Conservation (phyloP, 2,113 vertebrate species). For the Oxyura jamaicensis region DNA sequence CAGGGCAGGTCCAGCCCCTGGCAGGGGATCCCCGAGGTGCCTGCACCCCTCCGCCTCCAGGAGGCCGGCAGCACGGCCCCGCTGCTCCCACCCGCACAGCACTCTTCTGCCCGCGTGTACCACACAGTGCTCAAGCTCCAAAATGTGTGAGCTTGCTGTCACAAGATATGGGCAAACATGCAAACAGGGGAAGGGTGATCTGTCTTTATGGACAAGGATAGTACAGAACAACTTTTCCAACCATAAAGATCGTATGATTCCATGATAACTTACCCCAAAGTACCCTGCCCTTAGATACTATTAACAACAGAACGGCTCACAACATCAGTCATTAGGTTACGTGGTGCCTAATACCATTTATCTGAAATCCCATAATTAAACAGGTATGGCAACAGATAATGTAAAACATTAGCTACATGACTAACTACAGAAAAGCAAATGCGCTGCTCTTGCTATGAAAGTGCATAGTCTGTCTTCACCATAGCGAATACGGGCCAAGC, state of each 20-base stretch:
- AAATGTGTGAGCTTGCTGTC: not conserved
- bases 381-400: constrained; percentile 9
- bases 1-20: no score
- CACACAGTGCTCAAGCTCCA: not conserved
- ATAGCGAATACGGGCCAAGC: not conserved
- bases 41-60: no score
- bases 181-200: not conserved
- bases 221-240: not conserved
- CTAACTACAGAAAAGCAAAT: not conserved
- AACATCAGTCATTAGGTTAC: not conserved
- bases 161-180: not conserved
- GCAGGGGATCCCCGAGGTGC: no score
- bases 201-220: not conserved
- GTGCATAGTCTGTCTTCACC: not conserved
- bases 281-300: not conserved
- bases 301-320: not conserved
- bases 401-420: not conserved
- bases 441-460: not conserved
- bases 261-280: not conserved
- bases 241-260: no score
- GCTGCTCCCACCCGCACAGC: not conserved
- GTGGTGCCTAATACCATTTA: not conserved
- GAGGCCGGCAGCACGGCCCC: not conserved
- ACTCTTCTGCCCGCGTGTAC: not conserved
- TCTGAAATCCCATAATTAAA: constrained; percentile 13